These are phyloP conservation scores for Struthidea cinerea DNA, from an alignment of 2,113 vertebrate genomes.

Conservation along the genomic window DNA sequence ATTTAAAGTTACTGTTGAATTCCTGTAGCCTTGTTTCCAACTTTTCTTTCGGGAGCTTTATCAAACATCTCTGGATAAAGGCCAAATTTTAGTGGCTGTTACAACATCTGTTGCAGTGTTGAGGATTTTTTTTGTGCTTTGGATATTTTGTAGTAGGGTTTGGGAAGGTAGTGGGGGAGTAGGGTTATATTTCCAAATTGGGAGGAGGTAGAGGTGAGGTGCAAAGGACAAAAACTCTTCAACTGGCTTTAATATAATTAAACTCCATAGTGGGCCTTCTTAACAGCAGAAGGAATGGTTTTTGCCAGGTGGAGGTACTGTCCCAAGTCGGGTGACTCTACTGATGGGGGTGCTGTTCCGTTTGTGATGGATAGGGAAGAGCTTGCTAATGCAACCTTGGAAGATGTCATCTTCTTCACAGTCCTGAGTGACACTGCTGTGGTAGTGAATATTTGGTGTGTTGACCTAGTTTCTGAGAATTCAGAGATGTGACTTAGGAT, in stretches of 20 bases:
- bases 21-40: background rate
- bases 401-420: background rate
- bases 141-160: background rate
- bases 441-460: background rate
- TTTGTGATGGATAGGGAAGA: background rate
- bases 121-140: background rate
- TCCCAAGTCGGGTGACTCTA: background rate
- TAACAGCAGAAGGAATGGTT: background rate
- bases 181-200: background rate
- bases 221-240: background rate
- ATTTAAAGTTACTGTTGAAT: background rate
- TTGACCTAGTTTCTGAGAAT: constrained; percentile 31
- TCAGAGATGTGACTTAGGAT: background rate
- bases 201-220: accelerated
- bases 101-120: background rate
- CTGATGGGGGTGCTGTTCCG: background rate
- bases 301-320: background rate
- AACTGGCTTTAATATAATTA: background rate
- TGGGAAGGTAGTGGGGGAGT: accelerated
- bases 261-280: background rate
- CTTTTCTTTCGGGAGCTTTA: background rate
- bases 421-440: background rate
- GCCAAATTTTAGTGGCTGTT: background rate
- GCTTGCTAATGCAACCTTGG: background rate
- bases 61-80: background rate